Percentiles rank a stretch among this genome's conserved stretches.
phyloP scores from a whole-genome alignment of 2,113 vertebrate species.

The Aegithalos caudatus region DNA sequence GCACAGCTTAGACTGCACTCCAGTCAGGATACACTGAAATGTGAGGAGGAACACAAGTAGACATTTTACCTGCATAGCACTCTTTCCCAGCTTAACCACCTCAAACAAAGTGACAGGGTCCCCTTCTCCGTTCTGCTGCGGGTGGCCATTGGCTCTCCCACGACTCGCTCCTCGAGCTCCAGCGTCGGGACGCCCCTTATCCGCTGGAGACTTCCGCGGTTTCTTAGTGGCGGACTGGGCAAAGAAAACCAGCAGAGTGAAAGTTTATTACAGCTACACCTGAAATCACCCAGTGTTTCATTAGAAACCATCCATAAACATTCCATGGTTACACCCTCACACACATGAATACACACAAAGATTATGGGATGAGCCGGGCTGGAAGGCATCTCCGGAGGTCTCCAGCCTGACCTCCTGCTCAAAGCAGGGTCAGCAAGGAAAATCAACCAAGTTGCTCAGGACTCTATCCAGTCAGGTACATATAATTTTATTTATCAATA shows the following conservation, averaged over 20 bases:
- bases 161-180: conserved; percentile 75
- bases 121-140: conserved; percentile 91
- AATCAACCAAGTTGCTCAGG: neutral
- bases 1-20: neutral
- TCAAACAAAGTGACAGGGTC: conserved; percentile 94
- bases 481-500: neutral
- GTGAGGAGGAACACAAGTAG: neutral
- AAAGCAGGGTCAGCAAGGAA: neutral
- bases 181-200: conserved; percentile 79
- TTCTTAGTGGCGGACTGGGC: conserved; percentile 88
- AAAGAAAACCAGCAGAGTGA: conserved; percentile 53
- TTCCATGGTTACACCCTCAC: neutral
- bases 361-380: neutral
- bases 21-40: neutral
- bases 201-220: conserved; percentile 85
- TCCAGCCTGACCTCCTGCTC: neutral
- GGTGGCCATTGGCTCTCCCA: conserved; percentile 89
- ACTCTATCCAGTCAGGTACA: neutral
- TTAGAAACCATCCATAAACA: neutral
- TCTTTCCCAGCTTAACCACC: conserved; percentile 94
- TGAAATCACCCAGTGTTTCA: neutral
- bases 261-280: conserved; percentile 17
- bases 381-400: neutral
- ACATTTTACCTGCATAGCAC: conserved; percentile 91
- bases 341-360: neutral